Base-by-base conservation (phyloP, 2,113 vertebrate species). In the Aramus guarauna region DNA sequence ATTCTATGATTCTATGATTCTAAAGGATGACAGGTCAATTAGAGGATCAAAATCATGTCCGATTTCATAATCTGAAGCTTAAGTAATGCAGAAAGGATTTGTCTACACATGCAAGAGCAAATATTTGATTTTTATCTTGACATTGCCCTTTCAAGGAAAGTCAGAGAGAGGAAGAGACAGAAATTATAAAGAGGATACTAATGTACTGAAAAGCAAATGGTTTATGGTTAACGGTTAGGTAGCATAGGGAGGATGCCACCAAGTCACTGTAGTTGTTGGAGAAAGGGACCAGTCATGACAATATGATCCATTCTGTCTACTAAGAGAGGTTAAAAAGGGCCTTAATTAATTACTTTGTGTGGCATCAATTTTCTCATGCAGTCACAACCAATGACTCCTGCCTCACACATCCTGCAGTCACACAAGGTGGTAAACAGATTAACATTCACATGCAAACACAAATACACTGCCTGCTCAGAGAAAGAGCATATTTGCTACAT, bases 61-160 rank as follows among this genome's bases (percentile, higher is more conserved):
- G 0, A 89, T 90, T 96, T 94, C 64, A 92, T 95, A 93, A 92
- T 95, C 72, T 55, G 60, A 95, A 86, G 43, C 9, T 4, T 77
- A 94, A 90, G 94, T 88, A 95, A 86, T 50, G 74, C 92, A 90
- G 88, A 90, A 88, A 93, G 68, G 90, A 92, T 97, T 96, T 96
- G 60, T 93, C 94, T 88, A 71, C 48, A 86, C 3, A 5, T 7
- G 6, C 64, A 80, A 80, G 82, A 94, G 75, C 86, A 96, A 95
- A 96, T 96, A 97, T 94, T 97, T 96, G 82, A 86, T 88, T 90
- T 96, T 96, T 96, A 95, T 97, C 96, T 94, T 93, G 88, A 93
- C 88, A 56, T 95, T 94, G 92, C 95, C 82, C 64, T 96, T 92
- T 94, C 90, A 92, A 91, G 92, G 95, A 94, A 94, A 95, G 96